Conservation (phyloP, 2,797 vertebrate genomes). For the Odontamblyopus lacepedii region DNA sequence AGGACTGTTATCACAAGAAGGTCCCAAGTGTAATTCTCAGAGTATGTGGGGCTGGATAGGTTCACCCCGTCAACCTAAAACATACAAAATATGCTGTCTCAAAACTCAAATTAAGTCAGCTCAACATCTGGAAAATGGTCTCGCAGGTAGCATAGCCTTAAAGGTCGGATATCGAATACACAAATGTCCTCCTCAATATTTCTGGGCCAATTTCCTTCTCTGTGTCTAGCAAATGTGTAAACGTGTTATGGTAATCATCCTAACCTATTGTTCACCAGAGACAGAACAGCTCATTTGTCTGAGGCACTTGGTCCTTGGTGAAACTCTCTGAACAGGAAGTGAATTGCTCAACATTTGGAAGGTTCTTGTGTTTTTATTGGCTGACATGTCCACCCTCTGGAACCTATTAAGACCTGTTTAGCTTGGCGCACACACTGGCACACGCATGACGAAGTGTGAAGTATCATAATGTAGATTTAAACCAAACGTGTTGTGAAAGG, state of each 20-base stretch:
- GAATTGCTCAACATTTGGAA: slow-evolving; percentile 50
- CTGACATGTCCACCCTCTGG: slow-evolving; percentile 59
- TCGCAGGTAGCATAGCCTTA: background rate
- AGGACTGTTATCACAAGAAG: background rate
- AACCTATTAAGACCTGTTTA: slow-evolving; percentile 62
- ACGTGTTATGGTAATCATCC: slow-evolving; percentile 17
- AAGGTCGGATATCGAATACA: background rate
- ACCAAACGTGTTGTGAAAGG: slow-evolving; percentile 33
- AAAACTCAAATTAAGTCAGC: background rate
- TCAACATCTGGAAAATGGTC: background rate
- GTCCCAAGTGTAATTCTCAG: background rate
- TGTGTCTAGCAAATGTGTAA: slow-evolving; percentile 19
- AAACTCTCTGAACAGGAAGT: slow-evolving; percentile 47
- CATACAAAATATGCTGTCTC: background rate
- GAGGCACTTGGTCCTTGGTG: slow-evolving; percentile 26
- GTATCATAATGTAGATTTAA: slow-evolving; percentile 23
- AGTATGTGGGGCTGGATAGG: background rate
- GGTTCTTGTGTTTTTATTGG: slow-evolving; percentile 63
- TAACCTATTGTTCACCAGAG: slow-evolving; percentile 28
- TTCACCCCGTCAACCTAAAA: too few relatives aligned
- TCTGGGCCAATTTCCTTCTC: slow-evolving; percentile 38
- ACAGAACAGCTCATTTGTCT: slow-evolving; percentile 44
- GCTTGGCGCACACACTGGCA: slow-evolving; percentile 15
- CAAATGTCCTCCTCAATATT: background rate
- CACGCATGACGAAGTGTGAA: slow-evolving; percentile 22